Percentiles rank a stretch among this genome's conserved stretches.
Evolutionary conservation across 2,113 vertebrate genomes (phyloP).

Genomic region (Mungos mungo): DNA sequence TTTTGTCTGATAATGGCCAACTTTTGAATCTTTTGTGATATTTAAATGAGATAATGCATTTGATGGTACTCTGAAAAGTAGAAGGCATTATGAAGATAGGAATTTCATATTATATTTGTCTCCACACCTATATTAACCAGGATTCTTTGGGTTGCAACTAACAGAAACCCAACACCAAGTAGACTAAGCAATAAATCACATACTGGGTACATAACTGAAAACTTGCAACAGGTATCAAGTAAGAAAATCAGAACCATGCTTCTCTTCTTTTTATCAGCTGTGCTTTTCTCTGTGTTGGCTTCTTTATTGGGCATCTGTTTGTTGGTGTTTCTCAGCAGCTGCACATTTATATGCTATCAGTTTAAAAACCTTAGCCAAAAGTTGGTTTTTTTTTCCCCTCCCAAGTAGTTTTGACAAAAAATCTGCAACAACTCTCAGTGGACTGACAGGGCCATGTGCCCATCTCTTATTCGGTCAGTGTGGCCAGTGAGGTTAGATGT

Average conservation of each 20-base stretch:
- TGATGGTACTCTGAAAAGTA: neutral
- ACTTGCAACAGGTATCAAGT: neutral
- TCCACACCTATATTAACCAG: neutral
- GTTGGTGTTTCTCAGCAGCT: neutral
- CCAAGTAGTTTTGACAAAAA: neutral
- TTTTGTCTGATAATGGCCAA: neutral
- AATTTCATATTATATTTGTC: neutral
- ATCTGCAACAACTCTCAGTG: neutral
- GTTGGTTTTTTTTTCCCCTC: too few species aligned
- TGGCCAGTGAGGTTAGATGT: fast-evolving
- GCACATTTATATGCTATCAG: neutral
- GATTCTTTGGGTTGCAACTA: neutral
- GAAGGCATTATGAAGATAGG: neutral
- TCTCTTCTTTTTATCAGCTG: neutral
- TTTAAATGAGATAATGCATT: neutral
- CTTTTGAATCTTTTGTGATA: neutral
- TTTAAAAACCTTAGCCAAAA: neutral
- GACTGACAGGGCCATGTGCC: neutral
- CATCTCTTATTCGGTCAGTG: neutral
- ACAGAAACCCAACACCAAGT: neutral
- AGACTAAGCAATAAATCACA: neutral
- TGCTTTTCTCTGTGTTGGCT: neutral
- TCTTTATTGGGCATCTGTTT: neutral
- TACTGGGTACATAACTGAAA: neutral
- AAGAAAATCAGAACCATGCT: neutral